Evolutionary conservation across 1,140 invertebrate species (phyloP), one percentile per base, ranked within the genome.

Genomic region (Achroia grisella): DNA sequence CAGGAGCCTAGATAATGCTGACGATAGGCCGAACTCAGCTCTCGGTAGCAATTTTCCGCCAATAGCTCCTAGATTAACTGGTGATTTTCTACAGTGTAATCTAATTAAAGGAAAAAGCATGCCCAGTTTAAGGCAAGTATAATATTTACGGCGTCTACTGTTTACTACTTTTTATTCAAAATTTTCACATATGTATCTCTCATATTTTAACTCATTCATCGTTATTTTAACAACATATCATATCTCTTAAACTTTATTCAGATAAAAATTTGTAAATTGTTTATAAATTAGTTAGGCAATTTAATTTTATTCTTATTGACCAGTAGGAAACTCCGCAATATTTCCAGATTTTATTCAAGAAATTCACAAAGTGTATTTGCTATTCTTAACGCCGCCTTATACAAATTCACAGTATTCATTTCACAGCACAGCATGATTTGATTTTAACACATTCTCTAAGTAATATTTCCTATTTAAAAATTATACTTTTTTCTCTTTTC

Each of bases 51-150:
- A 86, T 43, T 87, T 85, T 39, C 70, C 76, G 3, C 70, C 81
- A 1, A 42, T 84, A 39, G 73, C 71, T 3, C 75, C 82, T 15
- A 67, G 77, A 32, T 47, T 78, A 5, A 71, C 74, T 1, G 78
- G 78, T 15, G 85, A 79, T 43, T 69, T 83, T 23, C 64, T 86
- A 8, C 75, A 90, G 0, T 92, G 91, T 45, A 94, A 93, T 79
- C 86, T 97, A 23, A 92, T 96, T 34, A 96, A 97, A 89, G 96
- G 95, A 36, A 97, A 97, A 86, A 97, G 95, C 87, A 97, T 97
- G 95, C 96, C 96, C 4, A 97, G 95, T 79, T 86, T 97, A 36
- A 97, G 95, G 95, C 96, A 89, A 82, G 82, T 60, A 23, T 23
- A 23, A 23, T 35, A 48, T 32, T 34, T 15, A 33, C 9, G 10